Base-by-base conservation (phyloP, 1,140 invertebrate species). In the Papilio glaucus region DNA sequence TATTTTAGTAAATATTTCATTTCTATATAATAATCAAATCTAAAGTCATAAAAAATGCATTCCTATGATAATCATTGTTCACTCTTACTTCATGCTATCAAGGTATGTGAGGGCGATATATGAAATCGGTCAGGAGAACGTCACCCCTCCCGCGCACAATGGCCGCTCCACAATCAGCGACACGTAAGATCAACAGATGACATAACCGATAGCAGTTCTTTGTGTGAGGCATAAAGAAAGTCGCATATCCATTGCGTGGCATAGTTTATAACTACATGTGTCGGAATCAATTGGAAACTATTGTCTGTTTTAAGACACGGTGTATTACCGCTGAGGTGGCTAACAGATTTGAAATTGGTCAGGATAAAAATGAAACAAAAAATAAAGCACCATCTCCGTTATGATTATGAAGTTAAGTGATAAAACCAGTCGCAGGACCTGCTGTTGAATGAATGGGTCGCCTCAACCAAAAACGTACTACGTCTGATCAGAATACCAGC, bases 231-330 rank as follows among this genome's bases (percentile, higher is more conserved):
- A 65, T 15, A 10, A 65, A 65, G 37, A 65, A 62, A 62, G 61
- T 62, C 29, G 33, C 62, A 24, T 39, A 21, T 33, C 33, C 29
- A 39, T 57, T 26, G 33, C 29, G 62, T 21, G 62, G 62, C 62
- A 65, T 65, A 65, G 60, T 65, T n/a, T 65, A 57, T 57, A 38
- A 39, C 33, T 65, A 65, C 29, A 39, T 49, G 9, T 57, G 49
- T 38, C 62, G 15, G 37, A 39, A 18, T 65, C 33, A 65, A 65
- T 65, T 65, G 37, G 13, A 62, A 29, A 62, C 60, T 62, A 62
- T 62, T 62, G 60, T 62, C 24, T 62, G 24, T 29, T 26, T 62
- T 62, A 29, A 62, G 60, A 62, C 29, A 62, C 29, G 8, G 60
- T 29, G 37, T 62, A 10, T 53, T 18, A 53, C 7, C 21, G 26